A percentile compares a stretch with the other conserved stretches of the same genome.
phyloP scores from a whole-genome alignment of 2,888 invertebrate genomes.

The Melinaea marsaeus region DNA sequence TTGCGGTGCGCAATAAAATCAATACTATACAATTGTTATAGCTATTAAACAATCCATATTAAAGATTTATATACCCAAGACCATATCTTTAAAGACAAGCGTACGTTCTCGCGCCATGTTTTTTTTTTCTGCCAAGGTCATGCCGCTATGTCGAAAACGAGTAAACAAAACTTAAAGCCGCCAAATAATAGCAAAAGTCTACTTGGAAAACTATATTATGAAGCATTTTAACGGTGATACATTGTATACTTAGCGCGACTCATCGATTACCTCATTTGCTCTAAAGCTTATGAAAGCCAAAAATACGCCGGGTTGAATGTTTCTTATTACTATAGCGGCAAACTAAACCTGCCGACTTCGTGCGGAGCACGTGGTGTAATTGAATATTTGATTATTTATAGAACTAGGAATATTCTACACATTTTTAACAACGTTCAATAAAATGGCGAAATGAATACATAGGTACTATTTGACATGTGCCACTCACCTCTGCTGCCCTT shows the following conservation, averaged over 20 bases:
- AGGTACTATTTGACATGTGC: conserved; percentile 65
- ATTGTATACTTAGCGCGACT: conserved; percentile 39
- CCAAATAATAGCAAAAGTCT: conserved; percentile 29
- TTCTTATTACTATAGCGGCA: conserved; percentile 32
- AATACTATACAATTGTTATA: conserved; percentile 42
- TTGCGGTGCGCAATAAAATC: conserved; percentile 55
- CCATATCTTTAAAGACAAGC: conserved; percentile 52
- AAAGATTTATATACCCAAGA: conserved; percentile 41
- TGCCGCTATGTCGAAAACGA: conserved; percentile 67
- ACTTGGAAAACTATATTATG: conserved; percentile 29
- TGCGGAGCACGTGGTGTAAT: conserved; percentile 51
- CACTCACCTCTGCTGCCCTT: conserved; percentile 91
- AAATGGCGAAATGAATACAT: conserved; percentile 75
- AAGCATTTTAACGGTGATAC: neutral
- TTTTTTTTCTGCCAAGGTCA: conserved; percentile 74
- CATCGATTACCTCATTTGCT: conserved; percentile 65
- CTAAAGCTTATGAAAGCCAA: conserved; percentile 59
- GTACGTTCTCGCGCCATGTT: conserved; percentile 75
- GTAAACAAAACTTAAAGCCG: conserved; percentile 67
- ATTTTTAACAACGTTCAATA: conserved; percentile 61
- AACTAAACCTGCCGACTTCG: conserved; percentile 17
- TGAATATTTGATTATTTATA: conserved; percentile 31
- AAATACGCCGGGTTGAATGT: conserved; percentile 66
- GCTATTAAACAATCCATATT: conserved; percentile 31
- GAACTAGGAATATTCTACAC: conserved; percentile 39